phyloP scores from a whole-genome alignment of 1,140 invertebrate genomes.

The Lysiphlebus fabarum region DNA sequence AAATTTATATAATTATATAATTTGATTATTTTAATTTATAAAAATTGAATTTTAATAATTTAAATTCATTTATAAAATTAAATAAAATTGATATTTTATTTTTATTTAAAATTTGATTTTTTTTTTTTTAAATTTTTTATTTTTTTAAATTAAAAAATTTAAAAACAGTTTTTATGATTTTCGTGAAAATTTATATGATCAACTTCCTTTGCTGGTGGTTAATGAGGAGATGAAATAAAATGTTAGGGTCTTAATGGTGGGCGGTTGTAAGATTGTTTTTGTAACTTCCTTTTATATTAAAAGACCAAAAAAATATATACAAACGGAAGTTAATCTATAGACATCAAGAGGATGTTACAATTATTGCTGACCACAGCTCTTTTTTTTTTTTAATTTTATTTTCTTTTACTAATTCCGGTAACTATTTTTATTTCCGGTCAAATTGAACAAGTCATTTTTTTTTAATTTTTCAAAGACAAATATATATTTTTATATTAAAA shows the following conservation, averaged over 20 bases:
- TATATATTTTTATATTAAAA: no score
- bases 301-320: conserved; percentile 32
- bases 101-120: no score
- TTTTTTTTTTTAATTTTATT: conserved; percentile 49
- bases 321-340: conserved; percentile 43
- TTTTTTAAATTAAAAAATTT: no score
- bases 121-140: no score
- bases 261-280: conserved; percentile 48
- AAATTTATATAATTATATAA: no score
- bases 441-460: no score
- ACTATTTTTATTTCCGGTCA: neutral
- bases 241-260: conserved; percentile 27
- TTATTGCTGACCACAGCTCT: conserved; percentile 50
- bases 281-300: conserved; percentile 45
- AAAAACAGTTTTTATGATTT: no score
- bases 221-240: neutral
- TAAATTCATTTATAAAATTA: neutral
- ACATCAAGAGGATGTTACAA: conserved; percentile 52
- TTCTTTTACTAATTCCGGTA: conserved; percentile 37
- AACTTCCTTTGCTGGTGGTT: conserved; percentile 5
- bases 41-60: neutral
- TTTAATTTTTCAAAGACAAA: no score
- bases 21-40: no score
- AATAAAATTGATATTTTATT: no score
- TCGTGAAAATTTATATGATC: no score